These are phyloP conservation scores for Pterocles burchelli DNA, from an alignment of 2,113 vertebrate genomes.

Conservation along the genomic window DNA sequence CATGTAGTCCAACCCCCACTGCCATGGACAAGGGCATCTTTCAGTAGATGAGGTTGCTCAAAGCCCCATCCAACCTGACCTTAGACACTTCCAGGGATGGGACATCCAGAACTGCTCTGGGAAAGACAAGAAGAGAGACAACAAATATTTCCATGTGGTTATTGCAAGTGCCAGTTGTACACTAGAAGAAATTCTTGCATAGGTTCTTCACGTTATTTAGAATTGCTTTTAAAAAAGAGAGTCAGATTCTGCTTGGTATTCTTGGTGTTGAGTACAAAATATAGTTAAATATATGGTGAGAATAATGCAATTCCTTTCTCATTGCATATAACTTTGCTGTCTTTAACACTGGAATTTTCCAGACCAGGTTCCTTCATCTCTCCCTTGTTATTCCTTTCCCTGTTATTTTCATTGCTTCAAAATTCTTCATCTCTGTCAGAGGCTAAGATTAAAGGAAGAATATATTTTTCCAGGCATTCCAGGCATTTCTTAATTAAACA, in stretches of 20 bases:
- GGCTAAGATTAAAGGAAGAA: neutral
- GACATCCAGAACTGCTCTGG: neutral
- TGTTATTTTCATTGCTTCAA: neutral
- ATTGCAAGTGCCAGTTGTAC: neutral
- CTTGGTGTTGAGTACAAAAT: neutral
- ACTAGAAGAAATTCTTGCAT: neutral
- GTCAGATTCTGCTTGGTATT: neutral
- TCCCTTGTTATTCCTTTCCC: neutral
- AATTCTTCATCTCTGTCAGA: neutral
- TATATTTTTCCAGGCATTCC: neutral
- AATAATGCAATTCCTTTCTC: neutral
- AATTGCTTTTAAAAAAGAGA: neutral
- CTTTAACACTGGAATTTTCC: neutral
- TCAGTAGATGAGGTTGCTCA: neutral
- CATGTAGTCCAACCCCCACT: fast-evolving
- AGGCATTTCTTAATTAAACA: neutral
- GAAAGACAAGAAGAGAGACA: neutral
- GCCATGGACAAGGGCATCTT: neutral
- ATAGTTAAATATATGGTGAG: neutral
- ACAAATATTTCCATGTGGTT: neutral
- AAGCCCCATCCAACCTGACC: fast-evolving
- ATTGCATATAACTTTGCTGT: neutral
- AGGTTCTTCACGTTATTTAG: neutral
- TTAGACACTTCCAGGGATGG: neutral
- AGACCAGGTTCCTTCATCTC: neutral